These are phyloP conservation scores for Pyrochroa serraticornis DNA, from an alignment of 2,888 invertebrate species.

Conservation along the genomic window DNA sequence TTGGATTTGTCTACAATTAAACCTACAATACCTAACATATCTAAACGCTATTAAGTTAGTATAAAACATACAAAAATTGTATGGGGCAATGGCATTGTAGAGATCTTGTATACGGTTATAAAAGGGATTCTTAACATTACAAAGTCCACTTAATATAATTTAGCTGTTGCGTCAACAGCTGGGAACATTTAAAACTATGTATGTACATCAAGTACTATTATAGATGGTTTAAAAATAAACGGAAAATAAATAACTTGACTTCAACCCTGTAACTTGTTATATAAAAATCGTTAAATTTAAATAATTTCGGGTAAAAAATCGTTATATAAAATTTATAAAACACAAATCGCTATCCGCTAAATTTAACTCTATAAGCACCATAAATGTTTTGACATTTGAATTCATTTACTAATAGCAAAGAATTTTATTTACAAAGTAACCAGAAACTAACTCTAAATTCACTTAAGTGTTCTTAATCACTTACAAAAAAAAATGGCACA, in stretches of 20 bases:
- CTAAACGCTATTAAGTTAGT: conserved; percentile 42
- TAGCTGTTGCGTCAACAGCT: conserved; percentile 1
- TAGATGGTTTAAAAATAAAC: conserved; percentile 29
- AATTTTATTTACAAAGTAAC: conserved; percentile 19
- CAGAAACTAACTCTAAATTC: conserved; percentile 12
- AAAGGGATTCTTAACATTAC: conserved; percentile 23
- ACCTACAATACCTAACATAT: conserved; percentile 29
- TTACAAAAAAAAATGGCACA: conserved; percentile 47
- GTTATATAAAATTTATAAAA: conserved; percentile 49
- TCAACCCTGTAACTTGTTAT: conserved; percentile 47
- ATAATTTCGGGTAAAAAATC: conserved; percentile 42
- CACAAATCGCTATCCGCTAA: conserved; percentile 43
- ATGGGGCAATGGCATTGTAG: conserved; percentile 54
- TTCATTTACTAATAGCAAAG: conserved; percentile 24
- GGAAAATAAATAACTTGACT: conserved; percentile 44
- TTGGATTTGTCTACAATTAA: conserved; percentile 33
- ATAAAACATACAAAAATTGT: conserved; percentile 49
- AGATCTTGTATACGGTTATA: conserved; percentile 50
- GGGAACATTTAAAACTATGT: conserved; percentile 40
- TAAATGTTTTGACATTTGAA: conserved; percentile 53
- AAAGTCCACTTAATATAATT: conserved; percentile 30
- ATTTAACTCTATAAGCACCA: conserved; percentile 52
- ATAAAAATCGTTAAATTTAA: conserved; percentile 39
- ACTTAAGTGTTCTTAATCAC: conserved; percentile 25
- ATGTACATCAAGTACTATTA: conserved; percentile 37